phyloP scores from a whole-genome alignment of 2,888 invertebrate genomes.

The Agrochola circellaris region DNA sequence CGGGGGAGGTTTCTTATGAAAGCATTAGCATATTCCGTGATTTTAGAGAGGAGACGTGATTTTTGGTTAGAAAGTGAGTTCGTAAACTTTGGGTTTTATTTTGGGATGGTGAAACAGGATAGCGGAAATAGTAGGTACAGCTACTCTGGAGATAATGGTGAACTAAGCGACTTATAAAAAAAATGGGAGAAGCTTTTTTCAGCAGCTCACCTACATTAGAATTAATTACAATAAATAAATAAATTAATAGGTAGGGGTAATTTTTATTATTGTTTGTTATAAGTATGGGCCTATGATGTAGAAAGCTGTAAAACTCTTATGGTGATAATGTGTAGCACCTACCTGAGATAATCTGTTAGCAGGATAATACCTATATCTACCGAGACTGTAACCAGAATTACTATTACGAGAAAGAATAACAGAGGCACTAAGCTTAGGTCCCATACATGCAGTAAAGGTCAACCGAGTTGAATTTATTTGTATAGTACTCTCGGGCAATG shows the following conservation, averaged over 20 bases:
- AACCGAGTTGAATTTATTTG: constrained; percentile 47
- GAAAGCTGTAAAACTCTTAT: not conserved
- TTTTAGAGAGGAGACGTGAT: constrained; percentile 37
- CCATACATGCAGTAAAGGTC: constrained; percentile 43
- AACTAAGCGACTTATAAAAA: not conserved
- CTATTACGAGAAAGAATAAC: constrained; percentile 22
- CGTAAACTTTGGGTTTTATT: constrained; percentile 24
- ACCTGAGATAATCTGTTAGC: not conserved
- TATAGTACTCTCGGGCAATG: constrained; percentile 61
- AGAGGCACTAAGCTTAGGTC: constrained; percentile 30
- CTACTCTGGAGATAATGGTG: not conserved
- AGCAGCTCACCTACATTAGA: not conserved
- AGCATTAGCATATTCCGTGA: constrained; percentile 52
- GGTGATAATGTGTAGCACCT: not conserved
- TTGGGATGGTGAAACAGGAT: not conserved
- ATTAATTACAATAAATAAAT: not conserved
- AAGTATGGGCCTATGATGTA: not conserved
- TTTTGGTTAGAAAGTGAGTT: constrained; percentile 13
- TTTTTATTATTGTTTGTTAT: not conserved
- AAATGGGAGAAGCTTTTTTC: not conserved
- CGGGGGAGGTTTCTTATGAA: constrained; percentile 50
- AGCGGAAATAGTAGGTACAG: too few species aligned
- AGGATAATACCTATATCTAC: not conserved
- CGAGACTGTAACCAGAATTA: not conserved
- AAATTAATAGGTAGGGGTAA: not conserved